Evolutionary conservation across 2,888 invertebrate species (phyloP), one percentile per base, ranked within the genome.

Genomic region (Parthenolecanium corni): DNA sequence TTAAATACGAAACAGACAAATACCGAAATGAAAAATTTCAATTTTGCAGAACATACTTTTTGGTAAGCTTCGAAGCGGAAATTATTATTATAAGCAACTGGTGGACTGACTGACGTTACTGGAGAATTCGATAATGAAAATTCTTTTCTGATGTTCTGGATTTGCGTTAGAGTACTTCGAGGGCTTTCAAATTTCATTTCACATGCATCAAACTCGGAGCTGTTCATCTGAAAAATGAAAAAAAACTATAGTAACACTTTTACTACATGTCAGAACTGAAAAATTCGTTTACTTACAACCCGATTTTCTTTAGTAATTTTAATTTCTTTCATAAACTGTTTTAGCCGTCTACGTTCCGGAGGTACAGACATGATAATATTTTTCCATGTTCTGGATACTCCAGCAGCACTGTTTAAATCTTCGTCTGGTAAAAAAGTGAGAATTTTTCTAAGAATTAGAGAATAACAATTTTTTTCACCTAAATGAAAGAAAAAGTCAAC

Each of bases 21-120:
- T 18, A 1, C n/a, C 12, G 16, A 6, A 38, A 23, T 46, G 16
- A 47, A 47, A 25, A 36, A 38, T 12, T 16, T 44, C 14, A 1
- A 16, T 42, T 18, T 3, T 44, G 14, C 4, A 53, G 1, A 31
- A 38, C n/a, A 70, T 67, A 75, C 76, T 73, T 74, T 75, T 57
- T 74, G 72, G 58, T 73, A 75, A 1, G 74, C 73, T 52, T 74
- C 73, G 64, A 75, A 75, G 62, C 74, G 73, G 56, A 72, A 70
- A 71, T 75, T 75, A 65, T 73, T 72, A 0, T 75, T 75, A n/a
- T n/a, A n/a, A 3, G 74, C 74, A 6, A 74, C 74, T 1, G 75
- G 74, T 21, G 76, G 76, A 66, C 75, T 75, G 44, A 66, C 70
- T 0, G 73, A 72, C 38, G 70, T 69, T 11, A 67, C 56, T 58